Evolutionary conservation across 2,888 invertebrate species (phyloP).

Genomic region (Cetonia aurata): DNA sequence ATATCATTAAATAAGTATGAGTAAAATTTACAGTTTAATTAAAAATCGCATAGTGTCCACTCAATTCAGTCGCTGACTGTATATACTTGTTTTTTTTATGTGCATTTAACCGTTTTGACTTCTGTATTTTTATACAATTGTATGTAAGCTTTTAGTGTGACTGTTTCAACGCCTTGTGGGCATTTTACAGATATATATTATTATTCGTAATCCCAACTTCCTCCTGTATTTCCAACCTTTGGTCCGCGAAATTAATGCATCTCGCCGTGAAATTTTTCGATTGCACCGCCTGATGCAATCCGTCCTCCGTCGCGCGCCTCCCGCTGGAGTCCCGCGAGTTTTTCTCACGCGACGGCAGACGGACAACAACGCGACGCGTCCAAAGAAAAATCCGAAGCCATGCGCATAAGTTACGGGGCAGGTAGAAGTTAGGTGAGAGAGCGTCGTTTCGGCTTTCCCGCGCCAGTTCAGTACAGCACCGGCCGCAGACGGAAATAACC

Average conservation of each 20-base stretch:
- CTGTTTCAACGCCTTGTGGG: no score
- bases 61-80: no score
- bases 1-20: no score
- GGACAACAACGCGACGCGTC: conserved; percentile 5
- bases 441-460: conserved; percentile 54
- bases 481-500: conserved; percentile 63
- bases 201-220: neutral
- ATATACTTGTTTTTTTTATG: no score
- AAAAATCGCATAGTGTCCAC: no score
- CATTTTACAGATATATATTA: no score
- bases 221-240: neutral
- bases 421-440: conserved; percentile 24
- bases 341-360: neutral
- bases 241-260: conserved; percentile 6
- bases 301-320: neutral
- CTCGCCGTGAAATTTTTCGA: conserved; percentile 1
- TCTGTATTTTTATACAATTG: no score
- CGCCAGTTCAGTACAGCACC: conserved; percentile 63
- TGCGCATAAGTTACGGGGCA: conserved; percentile 26
- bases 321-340: neutral
- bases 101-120: no score
- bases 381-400: conserved; percentile 7
- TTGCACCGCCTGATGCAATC: neutral
- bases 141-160: no score
- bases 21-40: no score